Conservation (phyloP, 2,888 invertebrate species). For the Uloborus plumipes region DNA sequence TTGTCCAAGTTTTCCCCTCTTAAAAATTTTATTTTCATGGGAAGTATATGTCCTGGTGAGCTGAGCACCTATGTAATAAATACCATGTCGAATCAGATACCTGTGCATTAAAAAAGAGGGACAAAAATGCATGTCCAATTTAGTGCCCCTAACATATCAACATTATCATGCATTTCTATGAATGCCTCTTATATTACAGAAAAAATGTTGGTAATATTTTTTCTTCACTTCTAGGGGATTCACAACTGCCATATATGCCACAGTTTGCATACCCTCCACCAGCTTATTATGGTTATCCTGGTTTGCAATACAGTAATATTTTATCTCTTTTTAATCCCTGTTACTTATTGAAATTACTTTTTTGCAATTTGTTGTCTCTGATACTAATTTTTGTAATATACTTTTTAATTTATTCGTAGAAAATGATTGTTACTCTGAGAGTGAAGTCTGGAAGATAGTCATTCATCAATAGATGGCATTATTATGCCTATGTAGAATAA, state of each 20-base stretch:
- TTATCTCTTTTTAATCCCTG: background rate
- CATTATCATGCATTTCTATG: constrained; percentile 56
- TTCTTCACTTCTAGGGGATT: constrained; percentile 44
- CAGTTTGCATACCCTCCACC: constrained; percentile 53
- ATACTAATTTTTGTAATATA: background rate
- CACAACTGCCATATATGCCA: constrained; percentile 46
- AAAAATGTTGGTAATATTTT: background rate
- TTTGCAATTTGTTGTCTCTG: background rate
- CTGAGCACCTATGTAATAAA: no score
- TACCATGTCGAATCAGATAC: no score
- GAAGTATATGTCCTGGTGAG: no score
- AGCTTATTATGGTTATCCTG: constrained; percentile 58
- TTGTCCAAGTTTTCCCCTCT: no score
- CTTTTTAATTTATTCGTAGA: background rate
- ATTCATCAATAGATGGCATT: background rate
- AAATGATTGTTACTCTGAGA: background rate
- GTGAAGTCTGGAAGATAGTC: background rate
- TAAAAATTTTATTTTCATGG: no score
- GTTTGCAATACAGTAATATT: constrained; percentile 48
- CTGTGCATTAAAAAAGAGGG: no score
- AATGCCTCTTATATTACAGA: background rate
- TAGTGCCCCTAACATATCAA: constrained; percentile 59
- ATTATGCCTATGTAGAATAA: background rate
- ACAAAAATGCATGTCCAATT: constrained; percentile 38
- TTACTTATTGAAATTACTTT: background rate